Base-by-base conservation (phyloP, 2,113 vertebrate genomes). In the Dolichotis patagonum region DNA sequence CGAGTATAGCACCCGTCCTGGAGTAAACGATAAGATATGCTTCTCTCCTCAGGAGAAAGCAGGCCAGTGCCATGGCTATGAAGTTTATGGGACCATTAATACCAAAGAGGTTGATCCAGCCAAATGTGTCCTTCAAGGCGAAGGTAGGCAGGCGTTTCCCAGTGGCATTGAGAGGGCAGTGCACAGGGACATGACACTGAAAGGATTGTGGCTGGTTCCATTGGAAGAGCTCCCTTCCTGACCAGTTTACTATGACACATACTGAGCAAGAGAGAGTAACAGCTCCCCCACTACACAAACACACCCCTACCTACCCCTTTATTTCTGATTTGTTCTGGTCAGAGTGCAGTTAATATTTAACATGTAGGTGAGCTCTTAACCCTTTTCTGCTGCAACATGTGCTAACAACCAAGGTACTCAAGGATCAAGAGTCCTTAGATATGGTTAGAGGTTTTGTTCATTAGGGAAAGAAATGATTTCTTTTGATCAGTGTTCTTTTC, bases 31-130 rank as follows among this genome's bases (percentile, higher is more conserved):
- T 0, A 97, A 97, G 93, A 99, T 99, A 87, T 95, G 98, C 88
- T 99, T 99, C 98, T 96, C 97, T 80, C 98, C 99, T 19, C 90
- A 92, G 3, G 98, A 99, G 98, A 98, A 97, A 9, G 99, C 99
- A 0, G 99, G 99, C 43, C 98, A 98, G 56, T 99, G 99, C 94
- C 98, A 91, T 0, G 99, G 99, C 46, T 99, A 99, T 97, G 99
- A 99, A n/a, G 92, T 99, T 85, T 99, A 99, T 2, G 99, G 99
- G 10, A 97, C 98, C 14, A 96, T 99, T 97, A 97, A 98, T 91
- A 97, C 98, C 41, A 99, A 98, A 98, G 98, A 98, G 0, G 97
- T 99, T 63, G 99, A 99, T 93, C 99, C 99, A 86, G 96, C 97
- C 98, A 99, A 98, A 94, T 99, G 99, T 96, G 98, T 98, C 52